A percentile compares a stretch with the other conserved stretches of the same genome.
phyloP scores from a whole-genome alignment of 2,113 vertebrate species.

The Axis porcinus region DNA sequence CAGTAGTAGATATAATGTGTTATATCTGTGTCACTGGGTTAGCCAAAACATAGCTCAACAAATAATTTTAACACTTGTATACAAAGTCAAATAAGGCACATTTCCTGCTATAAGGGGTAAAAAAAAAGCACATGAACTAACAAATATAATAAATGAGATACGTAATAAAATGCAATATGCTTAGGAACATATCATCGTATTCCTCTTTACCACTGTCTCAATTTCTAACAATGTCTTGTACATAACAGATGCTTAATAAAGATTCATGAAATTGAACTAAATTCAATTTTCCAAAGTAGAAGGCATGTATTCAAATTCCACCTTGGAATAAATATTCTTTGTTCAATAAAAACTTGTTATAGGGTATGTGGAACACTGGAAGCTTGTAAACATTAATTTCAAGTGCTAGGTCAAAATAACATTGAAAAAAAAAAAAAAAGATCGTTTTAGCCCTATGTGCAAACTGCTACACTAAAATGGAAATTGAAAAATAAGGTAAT shows the following conservation, averaged over 20 bases:
- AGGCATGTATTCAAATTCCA: not conserved
- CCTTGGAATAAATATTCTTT: not conserved
- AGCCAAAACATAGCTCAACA: not conserved
- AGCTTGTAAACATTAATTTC: not conserved
- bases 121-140: not conserved
- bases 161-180: not conserved
- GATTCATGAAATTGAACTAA: not conserved
- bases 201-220: not conserved
- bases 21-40: not conserved
- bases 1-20: not conserved
- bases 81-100: not conserved
- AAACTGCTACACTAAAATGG: not conserved
- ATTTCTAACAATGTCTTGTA: not conserved
- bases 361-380: not conserved
- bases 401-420: not conserved
- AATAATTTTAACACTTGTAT: not conserved
- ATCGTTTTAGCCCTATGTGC: not conserved
- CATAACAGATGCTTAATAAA: not conserved
- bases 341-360: not conserved
- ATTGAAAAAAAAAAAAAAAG: not conserved
- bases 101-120: not conserved
- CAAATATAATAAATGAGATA: not conserved
- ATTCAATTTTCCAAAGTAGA: not conserved
- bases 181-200: not conserved
- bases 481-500: constrained; percentile 7